These are phyloP conservation scores for Eurystomus gularis DNA, from an alignment of 2,113 vertebrate species.

Conservation along the genomic window DNA sequence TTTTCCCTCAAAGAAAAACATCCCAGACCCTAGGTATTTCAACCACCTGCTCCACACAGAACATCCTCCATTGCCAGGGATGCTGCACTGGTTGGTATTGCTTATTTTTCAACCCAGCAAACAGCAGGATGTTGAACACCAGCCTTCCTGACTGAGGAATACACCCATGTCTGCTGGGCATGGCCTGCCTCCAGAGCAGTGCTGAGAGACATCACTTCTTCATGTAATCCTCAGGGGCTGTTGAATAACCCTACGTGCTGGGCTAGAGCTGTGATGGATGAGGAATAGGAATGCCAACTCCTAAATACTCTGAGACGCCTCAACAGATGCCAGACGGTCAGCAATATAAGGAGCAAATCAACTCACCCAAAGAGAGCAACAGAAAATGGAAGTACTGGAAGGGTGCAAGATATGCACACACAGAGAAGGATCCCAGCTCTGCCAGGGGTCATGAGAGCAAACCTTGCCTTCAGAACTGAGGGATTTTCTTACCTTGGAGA, in stretches of 20 bases:
- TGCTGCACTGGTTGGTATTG: background rate
- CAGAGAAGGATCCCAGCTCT: background rate
- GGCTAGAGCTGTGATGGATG: background rate
- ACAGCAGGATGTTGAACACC: background rate
- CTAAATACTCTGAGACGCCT: background rate
- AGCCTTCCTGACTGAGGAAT: background rate
- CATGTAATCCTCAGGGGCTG: background rate
- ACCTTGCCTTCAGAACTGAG: background rate
- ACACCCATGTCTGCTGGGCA: too few relatives aligned
- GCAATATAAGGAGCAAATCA: background rate
- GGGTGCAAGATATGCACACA: accelerated
- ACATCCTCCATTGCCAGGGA: background rate
- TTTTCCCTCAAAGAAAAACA: background rate
- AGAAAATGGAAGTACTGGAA: background rate
- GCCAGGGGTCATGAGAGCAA: background rate
- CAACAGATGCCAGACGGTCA: background rate
- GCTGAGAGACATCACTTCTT: background rate
- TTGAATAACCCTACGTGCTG: background rate
- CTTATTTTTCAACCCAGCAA: background rate
- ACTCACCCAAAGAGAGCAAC: background rate
- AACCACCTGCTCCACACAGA: background rate
- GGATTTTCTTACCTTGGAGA: background rate
- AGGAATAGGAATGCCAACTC: background rate
- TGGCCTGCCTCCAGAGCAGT: background rate
- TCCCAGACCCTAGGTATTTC: accelerated